Base-by-base conservation (phyloP, 2,113 vertebrate species). In the Choloepus hoffmanni region DNA sequence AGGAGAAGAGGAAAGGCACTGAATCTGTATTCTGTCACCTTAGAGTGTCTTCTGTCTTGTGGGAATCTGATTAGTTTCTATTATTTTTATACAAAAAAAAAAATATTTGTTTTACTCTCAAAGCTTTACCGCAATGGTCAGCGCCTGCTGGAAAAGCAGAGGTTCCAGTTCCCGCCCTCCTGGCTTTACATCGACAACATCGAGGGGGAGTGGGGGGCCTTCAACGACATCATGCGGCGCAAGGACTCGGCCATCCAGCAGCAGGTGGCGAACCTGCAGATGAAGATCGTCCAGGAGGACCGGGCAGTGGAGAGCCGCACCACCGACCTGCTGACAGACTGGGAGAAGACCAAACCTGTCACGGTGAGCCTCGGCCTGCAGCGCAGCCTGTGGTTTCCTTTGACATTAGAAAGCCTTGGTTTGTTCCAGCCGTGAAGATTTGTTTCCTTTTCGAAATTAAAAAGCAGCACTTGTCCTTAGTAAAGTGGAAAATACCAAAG, bases 101-200 rank as follows among this genome's bases (percentile, higher is more conserved):
- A 7, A 2, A 0, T 40, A 2, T 45, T 0, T n/a, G 9, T 83
- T 82, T 13, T n/a, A 24, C 15, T 93, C 81, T 89, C 40, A 24
- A 91, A 99, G 99, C 98, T 99, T 70, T 99, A 99, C 98, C 99
- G 99, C 77, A 99, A 99, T 14, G 99, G 99, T 16, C 99, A 99
- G 96, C 99, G 99, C 87, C 97, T 99, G 94, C 99, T 99, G 95
- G 99, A 99, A 94, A 99, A 99, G 95, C 99, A 99, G 14, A 98
- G 99, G 28, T 99, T 99, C 99, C 99, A 99, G 98, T 99, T 99
- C 97, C 99, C 99, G 0, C 99, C 99, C 0, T 99, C 99, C 82
- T 99, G 99, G 99, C 98, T 99, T 1, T 99, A 99, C 97, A 99
- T 99, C 10, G 99, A 99, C 98, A 99, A 99, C 98, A 99, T 99